These are phyloP conservation scores for Drosophila serrata DNA, from an alignment of 1,140 invertebrate genomes.

Conservation along the genomic window DNA sequence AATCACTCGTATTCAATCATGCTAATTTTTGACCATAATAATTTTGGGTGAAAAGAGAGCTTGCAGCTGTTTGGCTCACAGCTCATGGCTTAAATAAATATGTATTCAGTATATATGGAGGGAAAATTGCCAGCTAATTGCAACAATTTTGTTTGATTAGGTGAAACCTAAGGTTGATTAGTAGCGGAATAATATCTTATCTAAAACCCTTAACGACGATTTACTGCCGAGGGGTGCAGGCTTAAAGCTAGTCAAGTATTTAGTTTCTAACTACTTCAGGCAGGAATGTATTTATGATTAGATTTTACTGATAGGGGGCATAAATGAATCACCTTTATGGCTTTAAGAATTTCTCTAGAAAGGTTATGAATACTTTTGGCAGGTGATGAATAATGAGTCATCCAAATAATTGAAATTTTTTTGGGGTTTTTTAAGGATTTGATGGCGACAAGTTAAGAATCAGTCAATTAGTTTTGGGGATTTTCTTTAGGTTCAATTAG, in stretches of 20 bases:
- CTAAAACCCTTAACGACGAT: slow-evolving; percentile 13
- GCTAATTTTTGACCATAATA: slow-evolving; percentile 30
- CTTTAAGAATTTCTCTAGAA: neutral
- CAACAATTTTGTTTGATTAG: slow-evolving; percentile 46
- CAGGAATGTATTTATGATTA: slow-evolving; percentile 5
- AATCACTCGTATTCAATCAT: slow-evolving; percentile 41
- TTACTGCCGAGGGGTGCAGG: neutral
- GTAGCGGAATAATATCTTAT: slow-evolving; percentile 42
- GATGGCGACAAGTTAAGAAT: too few relatives aligned
- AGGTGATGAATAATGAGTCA: neutral
- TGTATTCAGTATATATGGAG: neutral
- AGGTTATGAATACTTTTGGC: neutral
- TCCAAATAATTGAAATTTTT: neutral
- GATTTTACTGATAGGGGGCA: neutral
- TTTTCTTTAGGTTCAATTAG: neutral
- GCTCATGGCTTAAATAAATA: slow-evolving; percentile 12
- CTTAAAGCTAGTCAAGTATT: neutral
- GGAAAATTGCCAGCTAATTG: slow-evolving; percentile 24
- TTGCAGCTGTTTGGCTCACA: too few relatives aligned
- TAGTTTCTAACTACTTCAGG: slow-evolving; percentile 11
- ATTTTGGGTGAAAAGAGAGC: slow-evolving; percentile 19
- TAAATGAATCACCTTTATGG: neutral
- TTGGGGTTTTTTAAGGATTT: neutral
- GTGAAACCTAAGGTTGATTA: slow-evolving; percentile 21
- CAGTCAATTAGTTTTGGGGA: too few relatives aligned